Conservation (phyloP, 2,888 invertebrate genomes). For the Serripes groenlandicus region DNA sequence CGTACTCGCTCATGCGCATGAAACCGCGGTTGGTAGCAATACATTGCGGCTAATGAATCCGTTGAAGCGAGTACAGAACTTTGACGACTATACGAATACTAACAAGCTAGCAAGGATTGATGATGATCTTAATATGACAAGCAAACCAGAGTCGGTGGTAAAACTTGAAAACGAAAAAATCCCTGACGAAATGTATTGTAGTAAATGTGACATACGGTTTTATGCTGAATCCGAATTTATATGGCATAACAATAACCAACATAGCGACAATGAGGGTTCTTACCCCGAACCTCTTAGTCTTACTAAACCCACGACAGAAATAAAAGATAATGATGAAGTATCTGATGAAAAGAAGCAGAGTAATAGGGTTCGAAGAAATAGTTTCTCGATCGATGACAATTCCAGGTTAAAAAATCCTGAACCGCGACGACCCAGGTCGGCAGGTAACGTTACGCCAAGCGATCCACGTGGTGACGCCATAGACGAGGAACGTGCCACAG, state of each 20-base stretch:
- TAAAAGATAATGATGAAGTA: background rate
- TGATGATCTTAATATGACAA: background rate
- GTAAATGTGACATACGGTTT: conserved; percentile 45
- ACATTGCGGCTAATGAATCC: background rate
- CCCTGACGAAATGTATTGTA: conserved; percentile 33
- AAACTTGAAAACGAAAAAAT: background rate
- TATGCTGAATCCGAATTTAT: conserved; percentile 49
- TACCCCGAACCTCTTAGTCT: conserved; percentile 47
- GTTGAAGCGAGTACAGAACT: conserved; percentile 1
- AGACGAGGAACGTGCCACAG: background rate
- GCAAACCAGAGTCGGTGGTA: background rate
- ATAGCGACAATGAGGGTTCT: background rate
- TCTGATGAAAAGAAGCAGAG: background rate
- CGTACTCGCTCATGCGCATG: conserved; percentile 80
- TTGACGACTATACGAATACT: background rate
- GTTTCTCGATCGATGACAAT: conserved; percentile 50
- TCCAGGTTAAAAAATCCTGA: background rate
- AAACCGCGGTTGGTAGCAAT: background rate
- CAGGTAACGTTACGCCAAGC: conserved; percentile 25
- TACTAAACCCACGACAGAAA: conserved; percentile 21
- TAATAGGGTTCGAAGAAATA: conserved; percentile 49
- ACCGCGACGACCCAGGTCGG: conserved; percentile 54
- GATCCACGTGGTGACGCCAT: background rate
- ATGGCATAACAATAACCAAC: conserved; percentile 53
- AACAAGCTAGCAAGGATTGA: background rate